Conservation (phyloP, 2,888 invertebrate genomes). For the Thelaira solivaga region DNA sequence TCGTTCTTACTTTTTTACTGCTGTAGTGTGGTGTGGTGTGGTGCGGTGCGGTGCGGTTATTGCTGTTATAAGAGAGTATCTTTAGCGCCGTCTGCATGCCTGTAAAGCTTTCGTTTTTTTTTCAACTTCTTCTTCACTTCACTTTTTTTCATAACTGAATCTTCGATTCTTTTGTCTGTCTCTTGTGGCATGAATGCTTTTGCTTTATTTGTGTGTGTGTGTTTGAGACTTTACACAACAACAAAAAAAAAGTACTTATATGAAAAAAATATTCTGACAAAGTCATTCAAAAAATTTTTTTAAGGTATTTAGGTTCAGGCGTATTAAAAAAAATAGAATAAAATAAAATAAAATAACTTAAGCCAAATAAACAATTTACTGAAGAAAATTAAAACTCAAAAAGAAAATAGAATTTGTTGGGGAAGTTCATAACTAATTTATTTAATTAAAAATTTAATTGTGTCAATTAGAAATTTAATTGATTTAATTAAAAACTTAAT, state of each 20-base stretch:
- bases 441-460: no score
- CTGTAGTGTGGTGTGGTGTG: no score
- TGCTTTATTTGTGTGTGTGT: conserved; percentile 6
- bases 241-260: not conserved
- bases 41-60: not conserved
- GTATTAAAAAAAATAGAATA: no score
- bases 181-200: not conserved
- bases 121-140: conserved; percentile 46
- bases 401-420: no score
- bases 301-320: conserved; percentile 8
- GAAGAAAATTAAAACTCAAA: no score
- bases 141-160: conserved; percentile 27
- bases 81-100: conserved; percentile 61
- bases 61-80: conserved; percentile 39
- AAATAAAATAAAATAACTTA: no score
- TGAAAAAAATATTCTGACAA: conserved; percentile 19
- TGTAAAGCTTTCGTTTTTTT: conserved; percentile 58
- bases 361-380: no score
- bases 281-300: conserved; percentile 40
- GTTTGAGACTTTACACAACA: no score
- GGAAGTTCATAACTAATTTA: no score
- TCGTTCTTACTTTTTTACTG: conserved; percentile 7
- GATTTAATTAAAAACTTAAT: no score
- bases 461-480: no score
- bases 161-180: conserved; percentile 7